Conservation (phyloP, 2,113 vertebrate genomes). For the Equus quagga region DNA sequence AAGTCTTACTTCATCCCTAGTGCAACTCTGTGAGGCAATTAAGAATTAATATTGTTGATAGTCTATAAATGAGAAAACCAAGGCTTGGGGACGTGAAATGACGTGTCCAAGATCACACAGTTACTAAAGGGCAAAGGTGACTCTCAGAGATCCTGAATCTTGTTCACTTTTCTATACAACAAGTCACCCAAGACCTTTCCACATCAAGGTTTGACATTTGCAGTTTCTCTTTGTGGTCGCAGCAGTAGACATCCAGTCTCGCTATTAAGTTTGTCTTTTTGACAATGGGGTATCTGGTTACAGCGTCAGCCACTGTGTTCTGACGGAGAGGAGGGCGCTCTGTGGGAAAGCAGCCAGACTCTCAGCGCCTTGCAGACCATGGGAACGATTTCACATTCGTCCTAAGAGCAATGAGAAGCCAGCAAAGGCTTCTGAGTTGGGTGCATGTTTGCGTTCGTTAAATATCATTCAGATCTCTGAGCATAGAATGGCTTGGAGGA, state of each 20-base stretch:
- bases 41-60: not conserved
- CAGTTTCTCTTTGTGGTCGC: not conserved
- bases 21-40: not conserved
- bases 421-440: not conserved
- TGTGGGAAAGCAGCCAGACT: not conserved
- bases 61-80: not conserved
- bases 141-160: no score
- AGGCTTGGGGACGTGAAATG: not conserved
- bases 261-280: not conserved
- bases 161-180: fast-evolving
- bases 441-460: no score
- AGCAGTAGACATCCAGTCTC: not conserved
- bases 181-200: not conserved
- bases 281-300: not conserved
- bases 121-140: fast-evolving
- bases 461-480: not conserved
- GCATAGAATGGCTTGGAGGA: not conserved
- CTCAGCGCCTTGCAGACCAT: fast-evolving
- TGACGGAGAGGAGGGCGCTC: fast-evolving
- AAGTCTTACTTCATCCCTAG: not conserved
- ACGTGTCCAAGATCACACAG: no score
- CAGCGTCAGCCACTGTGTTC: fast-evolving
- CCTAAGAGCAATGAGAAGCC: not conserved
- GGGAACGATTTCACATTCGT: fast-evolving
- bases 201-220: fast-evolving